phyloP scores from a whole-genome alignment of 2,797 vertebrate species.

The Ispidina lecontei region DNA sequence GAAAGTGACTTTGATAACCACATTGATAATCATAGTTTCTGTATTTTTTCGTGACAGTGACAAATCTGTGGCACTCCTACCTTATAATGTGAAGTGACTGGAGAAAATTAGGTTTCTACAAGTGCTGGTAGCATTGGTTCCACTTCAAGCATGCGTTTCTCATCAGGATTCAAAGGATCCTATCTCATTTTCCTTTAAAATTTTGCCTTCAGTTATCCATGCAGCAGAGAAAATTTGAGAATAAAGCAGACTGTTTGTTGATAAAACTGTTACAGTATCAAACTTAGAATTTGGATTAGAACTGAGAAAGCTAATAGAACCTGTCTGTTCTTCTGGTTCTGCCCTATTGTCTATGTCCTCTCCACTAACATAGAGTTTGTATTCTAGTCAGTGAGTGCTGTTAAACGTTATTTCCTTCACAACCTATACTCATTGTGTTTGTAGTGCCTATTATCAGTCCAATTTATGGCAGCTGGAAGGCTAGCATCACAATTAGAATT shows the following conservation, averaged over 20 bases:
- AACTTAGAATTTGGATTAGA: neutral
- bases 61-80: neutral
- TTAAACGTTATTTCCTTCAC: neutral
- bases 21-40: neutral
- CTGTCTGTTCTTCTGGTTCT: neutral
- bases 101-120: neutral
- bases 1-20: neutral
- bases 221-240: neutral
- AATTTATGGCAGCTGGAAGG: neutral
- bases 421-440: neutral
- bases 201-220: neutral
- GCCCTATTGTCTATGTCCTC: neutral
- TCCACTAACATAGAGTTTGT: neutral
- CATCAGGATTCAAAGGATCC: neutral
- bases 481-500: neutral
- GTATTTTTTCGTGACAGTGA: neutral
- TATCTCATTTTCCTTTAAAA: neutral
- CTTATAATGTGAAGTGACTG: neutral
- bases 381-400: neutral
- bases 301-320: neutral
- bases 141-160: neutral
- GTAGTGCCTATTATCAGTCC: neutral
- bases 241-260: neutral
- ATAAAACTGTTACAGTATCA: neutral
- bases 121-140: neutral